A percentile compares a stretch with the other conserved stretches of the same genome.
phyloP scores from a whole-genome alignment of 2,113 vertebrate species.

The Acrocephalus arundinaceus region DNA sequence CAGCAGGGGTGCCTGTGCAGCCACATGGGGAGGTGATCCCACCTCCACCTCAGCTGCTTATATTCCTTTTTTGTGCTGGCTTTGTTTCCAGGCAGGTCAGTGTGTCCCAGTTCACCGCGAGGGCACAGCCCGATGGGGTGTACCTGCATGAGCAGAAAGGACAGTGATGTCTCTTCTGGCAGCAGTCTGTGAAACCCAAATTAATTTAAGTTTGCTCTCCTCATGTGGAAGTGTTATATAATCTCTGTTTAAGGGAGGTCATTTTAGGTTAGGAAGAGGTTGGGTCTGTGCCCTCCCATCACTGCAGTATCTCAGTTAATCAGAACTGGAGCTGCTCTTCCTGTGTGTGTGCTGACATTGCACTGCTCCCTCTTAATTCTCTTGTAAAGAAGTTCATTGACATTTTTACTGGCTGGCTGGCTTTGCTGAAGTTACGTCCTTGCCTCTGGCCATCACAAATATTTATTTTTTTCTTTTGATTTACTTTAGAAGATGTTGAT shows the following conservation, averaged over 20 bases:
- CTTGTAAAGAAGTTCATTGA: constrained; percentile 46
- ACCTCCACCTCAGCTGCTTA: background rate
- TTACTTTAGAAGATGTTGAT: background rate
- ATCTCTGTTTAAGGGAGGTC: background rate
- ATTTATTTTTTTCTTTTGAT: background rate
- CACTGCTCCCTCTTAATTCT: background rate
- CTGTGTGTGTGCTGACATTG: background rate
- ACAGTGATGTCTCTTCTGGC: background rate
- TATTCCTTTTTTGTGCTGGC: background rate
- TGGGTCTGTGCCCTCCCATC: background rate
- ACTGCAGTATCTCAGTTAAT: background rate
- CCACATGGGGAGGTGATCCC: background rate
- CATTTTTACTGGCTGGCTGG: constrained; percentile 44
- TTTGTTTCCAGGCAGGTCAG: background rate
- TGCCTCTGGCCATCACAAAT: constrained; percentile 5
- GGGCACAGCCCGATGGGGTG: background rate
- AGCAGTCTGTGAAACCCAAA: background rate
- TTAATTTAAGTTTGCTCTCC: background rate
- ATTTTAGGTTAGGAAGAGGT: background rate
- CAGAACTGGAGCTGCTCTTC: background rate
- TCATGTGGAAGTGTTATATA: constrained; percentile 1
- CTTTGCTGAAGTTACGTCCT: background rate
- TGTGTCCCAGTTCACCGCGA: background rate
- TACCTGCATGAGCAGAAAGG: background rate
- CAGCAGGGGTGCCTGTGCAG: background rate